A percentile compares a stretch with the other conserved stretches of the same genome.
phyloP scores from a whole-genome alignment of 2,113 vertebrate genomes.

The Gadus macrocephalus region DNA sequence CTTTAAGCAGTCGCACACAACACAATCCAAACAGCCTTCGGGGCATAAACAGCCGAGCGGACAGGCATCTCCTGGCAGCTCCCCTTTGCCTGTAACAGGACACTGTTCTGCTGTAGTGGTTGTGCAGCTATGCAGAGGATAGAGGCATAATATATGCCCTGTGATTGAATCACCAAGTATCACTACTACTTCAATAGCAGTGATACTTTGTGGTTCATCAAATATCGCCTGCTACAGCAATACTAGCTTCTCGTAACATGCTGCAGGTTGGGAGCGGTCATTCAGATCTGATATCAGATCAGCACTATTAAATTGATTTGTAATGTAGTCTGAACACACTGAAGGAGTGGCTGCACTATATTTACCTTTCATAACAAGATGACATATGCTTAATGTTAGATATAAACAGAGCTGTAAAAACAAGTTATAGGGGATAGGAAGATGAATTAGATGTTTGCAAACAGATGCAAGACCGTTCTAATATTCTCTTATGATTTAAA shows the following conservation, averaged over 20 bases:
- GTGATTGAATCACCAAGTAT: conserved; percentile 23
- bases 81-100: conserved; percentile 40
- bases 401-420: too few relatives aligned
- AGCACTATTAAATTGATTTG: conserved; percentile 29
- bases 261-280: conserved; percentile 12
- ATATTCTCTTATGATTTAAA: too few relatives aligned
- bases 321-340: too few relatives aligned
- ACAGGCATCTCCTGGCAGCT: conserved; percentile 26
- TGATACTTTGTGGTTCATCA: conserved; percentile 43
- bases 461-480: too few relatives aligned
- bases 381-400: too few relatives aligned
- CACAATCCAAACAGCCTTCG: conserved; percentile 22
- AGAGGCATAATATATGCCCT: conserved; percentile 31
- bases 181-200: conserved; percentile 44
- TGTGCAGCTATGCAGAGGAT: conserved; percentile 46
- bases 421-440: too few relatives aligned
- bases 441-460: too few relatives aligned
- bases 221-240: conserved; percentile 62
- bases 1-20: too few relatives aligned
- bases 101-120: conserved; percentile 37
- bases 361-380: too few relatives aligned
- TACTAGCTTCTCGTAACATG: conserved; percentile 48
- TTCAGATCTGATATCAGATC: conserved; percentile 36
- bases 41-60: conserved; percentile 16
- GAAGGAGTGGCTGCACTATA: too few relatives aligned